Conservation (phyloP, 2,888 invertebrate genomes). For the Nemoura dubitans region DNA sequence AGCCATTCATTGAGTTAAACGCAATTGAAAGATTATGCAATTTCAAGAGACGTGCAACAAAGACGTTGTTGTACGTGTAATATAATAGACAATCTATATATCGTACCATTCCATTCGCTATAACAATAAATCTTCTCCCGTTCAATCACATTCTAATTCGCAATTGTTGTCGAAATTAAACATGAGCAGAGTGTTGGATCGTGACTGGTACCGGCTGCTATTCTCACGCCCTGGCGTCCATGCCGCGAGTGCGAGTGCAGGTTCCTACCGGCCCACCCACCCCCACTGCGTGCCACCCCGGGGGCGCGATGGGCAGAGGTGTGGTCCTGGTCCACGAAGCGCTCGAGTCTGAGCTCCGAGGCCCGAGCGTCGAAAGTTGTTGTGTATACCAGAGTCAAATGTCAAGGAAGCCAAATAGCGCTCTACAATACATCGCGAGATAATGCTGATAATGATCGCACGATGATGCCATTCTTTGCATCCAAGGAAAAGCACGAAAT, state of each 20-base stretch:
- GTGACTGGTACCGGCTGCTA: slow-evolving; percentile 16
- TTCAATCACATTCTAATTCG: slow-evolving; percentile 29
- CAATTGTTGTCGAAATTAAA: slow-evolving; percentile 25
- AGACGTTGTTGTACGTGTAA: slow-evolving; percentile 4
- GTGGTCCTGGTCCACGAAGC: neutral
- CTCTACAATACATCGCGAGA: neutral
- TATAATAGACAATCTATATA: neutral
- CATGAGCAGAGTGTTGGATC: slow-evolving; percentile 4
- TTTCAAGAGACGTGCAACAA: neutral
- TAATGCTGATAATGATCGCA: neutral
- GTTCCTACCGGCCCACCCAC: neutral
- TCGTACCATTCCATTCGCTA: neutral
- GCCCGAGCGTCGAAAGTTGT: slow-evolving; percentile 27
- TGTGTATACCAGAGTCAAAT: slow-evolving; percentile 27
- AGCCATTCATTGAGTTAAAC: neutral
- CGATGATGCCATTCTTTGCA: neutral
- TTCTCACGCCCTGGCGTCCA: slow-evolving; percentile 31
- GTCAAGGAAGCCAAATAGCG: slow-evolving; percentile 31
- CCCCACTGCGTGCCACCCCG: slow-evolving; percentile 30
- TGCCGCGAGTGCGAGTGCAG: neutral
- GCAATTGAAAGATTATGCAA: neutral
- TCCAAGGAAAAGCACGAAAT: neutral
- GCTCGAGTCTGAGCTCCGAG: neutral
- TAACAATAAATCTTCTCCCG: neutral
- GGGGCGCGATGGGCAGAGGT: slow-evolving; percentile 36